Conservation (phyloP, 2,888 invertebrate species). For the Suillia variegata region DNA sequence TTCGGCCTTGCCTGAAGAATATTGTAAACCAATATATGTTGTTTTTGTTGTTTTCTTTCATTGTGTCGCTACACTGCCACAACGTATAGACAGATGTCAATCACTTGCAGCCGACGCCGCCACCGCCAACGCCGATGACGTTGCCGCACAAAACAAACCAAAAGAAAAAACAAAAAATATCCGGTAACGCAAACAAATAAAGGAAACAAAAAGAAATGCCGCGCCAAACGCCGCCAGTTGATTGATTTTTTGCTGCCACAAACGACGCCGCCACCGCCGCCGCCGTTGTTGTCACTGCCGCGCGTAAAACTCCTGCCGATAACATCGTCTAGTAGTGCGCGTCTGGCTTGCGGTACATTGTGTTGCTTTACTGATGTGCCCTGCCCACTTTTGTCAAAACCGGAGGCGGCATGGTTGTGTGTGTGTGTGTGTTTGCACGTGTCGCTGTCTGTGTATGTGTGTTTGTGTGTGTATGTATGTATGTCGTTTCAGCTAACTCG, state of each 20-base stretch:
- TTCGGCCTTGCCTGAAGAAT: too few relatives aligned
- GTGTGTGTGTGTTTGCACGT: background rate
- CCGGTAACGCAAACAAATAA: background rate
- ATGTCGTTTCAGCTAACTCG: background rate
- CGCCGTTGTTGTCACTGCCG: background rate
- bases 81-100: slow-evolving; percentile 43
- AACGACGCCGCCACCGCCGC: background rate
- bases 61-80: background rate
- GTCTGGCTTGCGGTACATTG: background rate
- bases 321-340: background rate
- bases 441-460: background rate
- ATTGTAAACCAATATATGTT: too few relatives aligned
- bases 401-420: background rate
- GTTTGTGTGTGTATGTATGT: background rate
- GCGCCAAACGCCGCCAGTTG: slow-evolving; percentile 30
- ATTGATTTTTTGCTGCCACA: slow-evolving; percentile 39
- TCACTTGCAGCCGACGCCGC: slow-evolving; percentile 32
- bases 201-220: background rate
- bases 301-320: background rate
- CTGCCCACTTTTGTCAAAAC: background rate
- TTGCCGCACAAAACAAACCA: background rate
- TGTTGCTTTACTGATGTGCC: background rate
- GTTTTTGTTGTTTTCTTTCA: too few relatives aligned
- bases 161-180: background rate
- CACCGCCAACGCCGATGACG: slow-evolving; percentile 15